phyloP scores from a whole-genome alignment of 2,113 vertebrate genomes.

The Megaleporinus macrocephalus region DNA sequence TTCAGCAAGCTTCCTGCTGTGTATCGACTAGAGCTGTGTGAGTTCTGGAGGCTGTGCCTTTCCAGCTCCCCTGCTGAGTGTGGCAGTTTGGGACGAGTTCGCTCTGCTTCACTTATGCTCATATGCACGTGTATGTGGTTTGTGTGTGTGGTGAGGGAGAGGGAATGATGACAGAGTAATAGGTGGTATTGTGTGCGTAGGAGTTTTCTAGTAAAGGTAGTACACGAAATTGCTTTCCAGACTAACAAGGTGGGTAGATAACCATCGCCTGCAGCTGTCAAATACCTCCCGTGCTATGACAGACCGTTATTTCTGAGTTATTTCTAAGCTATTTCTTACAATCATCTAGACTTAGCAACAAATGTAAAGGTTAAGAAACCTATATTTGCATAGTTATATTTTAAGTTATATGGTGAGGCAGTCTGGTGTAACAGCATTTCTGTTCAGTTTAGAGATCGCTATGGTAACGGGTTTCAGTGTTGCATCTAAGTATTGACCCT shows the following conservation, averaged over 20 bases:
- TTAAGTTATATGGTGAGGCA: background rate
- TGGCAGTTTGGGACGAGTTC: background rate
- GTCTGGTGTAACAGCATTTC: too few relatives aligned
- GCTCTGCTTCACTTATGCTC: background rate
- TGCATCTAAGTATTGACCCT: too few relatives aligned
- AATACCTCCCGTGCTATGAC: background rate
- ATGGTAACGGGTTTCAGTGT: too few relatives aligned
- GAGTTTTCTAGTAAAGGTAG: conserved; percentile 4
- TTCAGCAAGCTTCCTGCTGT: conserved; percentile 19
- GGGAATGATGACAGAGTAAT: background rate
- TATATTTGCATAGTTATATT: background rate
- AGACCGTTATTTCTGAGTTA: background rate
- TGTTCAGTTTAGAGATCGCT: too few relatives aligned
- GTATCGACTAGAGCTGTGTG: conserved; percentile 35
- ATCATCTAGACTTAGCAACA: background rate
- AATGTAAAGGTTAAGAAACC: background rate
- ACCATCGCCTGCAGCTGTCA: background rate
- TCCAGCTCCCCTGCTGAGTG: conserved; percentile 32
- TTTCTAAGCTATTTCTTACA: background rate
- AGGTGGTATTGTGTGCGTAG: background rate
- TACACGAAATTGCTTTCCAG: background rate
- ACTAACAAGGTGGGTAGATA: background rate
- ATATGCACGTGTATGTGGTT: conserved; percentile 19
- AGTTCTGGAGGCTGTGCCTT: conserved; percentile 20
- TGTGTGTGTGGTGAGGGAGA: background rate